Base-by-base conservation (phyloP, 2,797 vertebrate species). In the Tokudaia muenninki region DNA sequence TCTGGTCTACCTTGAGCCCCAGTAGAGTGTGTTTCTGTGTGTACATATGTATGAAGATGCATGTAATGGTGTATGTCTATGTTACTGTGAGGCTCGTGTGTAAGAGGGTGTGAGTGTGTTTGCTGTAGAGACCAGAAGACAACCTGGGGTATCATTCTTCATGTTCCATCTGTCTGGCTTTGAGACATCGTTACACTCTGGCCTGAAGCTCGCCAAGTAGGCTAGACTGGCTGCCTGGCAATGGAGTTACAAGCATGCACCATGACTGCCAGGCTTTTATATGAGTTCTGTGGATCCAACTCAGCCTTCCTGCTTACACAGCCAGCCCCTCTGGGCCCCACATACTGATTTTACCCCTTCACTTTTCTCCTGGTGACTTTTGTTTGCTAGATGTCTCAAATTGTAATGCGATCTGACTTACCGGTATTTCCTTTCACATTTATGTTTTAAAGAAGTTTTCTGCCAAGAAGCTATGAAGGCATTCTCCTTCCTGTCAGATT, bases 351-450 rank as follows among this genome's bases (percentile, higher is more conserved):
- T 63, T 44, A 84, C 37, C 41, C n/a, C 16, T 93, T 93, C 26
- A 59, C 29, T 57, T 87, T 2, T 24, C 41, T 79, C 70, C 26
- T 61, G 26, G 78, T 52, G 55, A 78, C 52, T 70, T 91, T 29
- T 26, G 50, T 47, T 95, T 94, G 83, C 41, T 29, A 52, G 44
- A n/a, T 50, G n/a, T 90, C 89, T 80, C 52, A 24, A 50, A 47
- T 19, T 16, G 29, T 37, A 47, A 34, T 11, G 3, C 22, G 2
- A 41, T 65, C 6, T n/a, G 41, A 75, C n/a, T 82, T 55, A 29
- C 21, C 44, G 3, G 3, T 67, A 70, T 78, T 90, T 89, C 83
- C 55, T 91, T 52, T 61, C 63, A 3, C 6, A 4, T 5, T 57
- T 52, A 13, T 86, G 24, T 34, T 61, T 47, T 34, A 41, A 70